Conservation (phyloP, 2,888 invertebrate species). For the Neoaliturus tenellus region DNA sequence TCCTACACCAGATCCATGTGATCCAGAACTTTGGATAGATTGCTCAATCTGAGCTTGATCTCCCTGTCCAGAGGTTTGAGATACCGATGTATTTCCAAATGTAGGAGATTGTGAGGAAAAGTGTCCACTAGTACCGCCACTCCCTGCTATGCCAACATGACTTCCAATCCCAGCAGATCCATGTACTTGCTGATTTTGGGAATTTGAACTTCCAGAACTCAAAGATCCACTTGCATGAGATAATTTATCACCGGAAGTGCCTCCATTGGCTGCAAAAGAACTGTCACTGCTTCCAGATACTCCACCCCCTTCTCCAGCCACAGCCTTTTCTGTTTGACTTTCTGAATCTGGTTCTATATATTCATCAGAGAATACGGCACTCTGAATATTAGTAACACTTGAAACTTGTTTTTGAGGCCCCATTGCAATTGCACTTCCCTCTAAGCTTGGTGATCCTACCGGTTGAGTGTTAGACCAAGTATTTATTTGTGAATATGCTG, state of each 20-base stretch:
- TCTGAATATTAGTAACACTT: neutral
- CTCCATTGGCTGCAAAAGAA: neutral
- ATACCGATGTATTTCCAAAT: neutral
- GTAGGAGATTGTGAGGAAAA: neutral
- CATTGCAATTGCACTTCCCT: neutral
- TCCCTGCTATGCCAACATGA: neutral
- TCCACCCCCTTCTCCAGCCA: neutral
- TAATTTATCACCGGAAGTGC: neutral
- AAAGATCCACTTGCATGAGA: neutral
- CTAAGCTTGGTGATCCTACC: neutral
- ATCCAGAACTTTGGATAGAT: neutral
- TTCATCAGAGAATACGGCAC: neutral
- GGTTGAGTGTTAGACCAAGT: neutral
- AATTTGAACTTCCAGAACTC: neutral
- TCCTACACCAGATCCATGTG: neutral
- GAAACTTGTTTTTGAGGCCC: neutral
- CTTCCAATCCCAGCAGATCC: neutral
- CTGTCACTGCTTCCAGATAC: neutral
- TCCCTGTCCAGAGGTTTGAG: neutral
- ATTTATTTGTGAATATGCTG: neutral
- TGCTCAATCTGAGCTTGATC: neutral
- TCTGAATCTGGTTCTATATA: neutral
- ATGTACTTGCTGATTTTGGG: neutral
- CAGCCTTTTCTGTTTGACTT: neutral
- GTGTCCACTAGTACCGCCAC: neutral